Base-by-base conservation (phyloP, 2,113 vertebrate genomes). In the Genyomyrus donnyi region DNA sequence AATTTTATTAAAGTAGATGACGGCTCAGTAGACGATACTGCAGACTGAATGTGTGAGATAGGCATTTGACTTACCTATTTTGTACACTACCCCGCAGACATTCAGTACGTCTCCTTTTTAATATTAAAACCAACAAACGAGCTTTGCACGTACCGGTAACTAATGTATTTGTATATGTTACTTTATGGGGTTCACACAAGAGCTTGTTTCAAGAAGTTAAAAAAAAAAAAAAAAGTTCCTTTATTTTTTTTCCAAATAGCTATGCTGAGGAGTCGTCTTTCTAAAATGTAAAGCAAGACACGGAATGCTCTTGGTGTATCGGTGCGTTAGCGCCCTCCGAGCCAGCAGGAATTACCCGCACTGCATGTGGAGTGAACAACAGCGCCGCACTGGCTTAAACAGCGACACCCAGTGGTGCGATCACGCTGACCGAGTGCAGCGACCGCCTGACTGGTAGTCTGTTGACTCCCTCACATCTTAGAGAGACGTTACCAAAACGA, bases 401-500 rank as follows among this genome's bases (percentile, higher is more conserved):
- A 19, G 74, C 74, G 74, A 80, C 74, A 19, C 74, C 74, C 35
- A 80, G 74, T 42, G 74, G 31, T 19, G 31, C 56, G 70, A 77
- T 77, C n/a, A 3, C 58, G 9, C 10, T 27, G n/a, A 17, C 70
- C 1, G 70, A 9, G 70, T 77, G 3, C 70, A 39, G 87, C 4
- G 87, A 24, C 53, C 9, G 87, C n/a, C 5, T 48, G 15, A 39
- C 9, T 31, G n/a, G n/a, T 8, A 17, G 66, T 10, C 39, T 24
- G 70, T n/a, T 19, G 31, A 42, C 74, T 39, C 74, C 27, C 50
- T 74, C 39, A n/a, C 70, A 83, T 77, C 3, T 7, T 19, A 62
- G 39, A 62, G 91, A 91, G 91, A 89, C 91, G 87, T 92, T 88
- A 89, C 91, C 90, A 89, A 91, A 92, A 93, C 91, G 92, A 91